These are phyloP conservation scores for Bugula neritina DNA, from an alignment of 2,888 invertebrate species.

Conservation along the genomic window DNA sequence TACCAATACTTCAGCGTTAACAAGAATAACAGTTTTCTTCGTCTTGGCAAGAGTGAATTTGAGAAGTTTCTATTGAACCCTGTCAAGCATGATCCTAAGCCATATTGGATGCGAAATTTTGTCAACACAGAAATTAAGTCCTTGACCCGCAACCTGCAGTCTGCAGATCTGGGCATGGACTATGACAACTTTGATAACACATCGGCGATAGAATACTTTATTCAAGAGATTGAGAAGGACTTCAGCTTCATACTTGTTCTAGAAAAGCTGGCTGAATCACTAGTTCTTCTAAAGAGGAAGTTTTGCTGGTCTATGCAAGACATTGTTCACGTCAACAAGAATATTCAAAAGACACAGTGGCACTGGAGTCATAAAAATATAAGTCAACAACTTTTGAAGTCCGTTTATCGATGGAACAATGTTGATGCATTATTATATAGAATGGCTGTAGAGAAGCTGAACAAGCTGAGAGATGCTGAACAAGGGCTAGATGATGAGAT, in stretches of 20 bases:
- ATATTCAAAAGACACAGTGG: slow-evolving; percentile 12
- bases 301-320: slow-evolving; percentile 23
- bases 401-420: slow-evolving; percentile 11
- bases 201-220: not conserved
- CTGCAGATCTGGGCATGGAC: slow-evolving; percentile 4
- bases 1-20: slow-evolving; percentile 21
- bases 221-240: slow-evolving; percentile 10
- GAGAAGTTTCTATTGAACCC: slow-evolving; percentile 6
- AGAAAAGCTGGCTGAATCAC: slow-evolving; percentile 17
- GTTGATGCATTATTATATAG: not conserved
- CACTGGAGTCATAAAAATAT: not conserved
- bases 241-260: slow-evolving; percentile 4
- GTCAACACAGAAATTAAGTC: not conserved
- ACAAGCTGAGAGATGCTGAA: not conserved
- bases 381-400: not conserved
- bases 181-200: slow-evolving; percentile 1
- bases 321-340: slow-evolving; percentile 21
- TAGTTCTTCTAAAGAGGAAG: slow-evolving; percentile 6
- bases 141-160: slow-evolving; percentile 7
- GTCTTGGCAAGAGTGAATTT: not conserved
- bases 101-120: not conserved
- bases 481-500: slow-evolving; percentile 1
- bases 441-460: not conserved
- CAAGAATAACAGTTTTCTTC: not conserved
- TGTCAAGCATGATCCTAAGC: slow-evolving; percentile 10